These are phyloP conservation scores for Strix uralensis DNA, from an alignment of 2,113 vertebrate species.

Conservation along the genomic window DNA sequence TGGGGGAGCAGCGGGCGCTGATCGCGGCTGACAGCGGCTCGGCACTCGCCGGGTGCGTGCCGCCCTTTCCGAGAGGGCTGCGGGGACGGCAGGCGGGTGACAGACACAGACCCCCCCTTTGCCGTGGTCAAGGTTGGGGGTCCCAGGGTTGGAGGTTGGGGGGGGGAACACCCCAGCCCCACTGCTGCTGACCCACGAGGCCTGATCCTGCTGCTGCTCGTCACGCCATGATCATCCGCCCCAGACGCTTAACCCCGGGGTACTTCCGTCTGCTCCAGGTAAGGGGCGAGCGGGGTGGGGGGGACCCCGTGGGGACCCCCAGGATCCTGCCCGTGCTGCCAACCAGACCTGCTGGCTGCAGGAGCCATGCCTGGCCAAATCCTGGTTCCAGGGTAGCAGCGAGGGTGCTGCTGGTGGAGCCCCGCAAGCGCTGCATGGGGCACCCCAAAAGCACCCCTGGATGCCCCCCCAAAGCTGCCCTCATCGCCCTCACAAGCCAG, in stretches of 20 bases:
- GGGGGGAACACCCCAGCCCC: no score
- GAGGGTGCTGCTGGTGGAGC: not conserved
- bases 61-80: not conserved
- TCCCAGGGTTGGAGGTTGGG: no score
- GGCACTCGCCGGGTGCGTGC: not conserved
- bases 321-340: rapidly evolving
- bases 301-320: not conserved
- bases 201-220: not conserved
- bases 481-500: rapidly evolving
- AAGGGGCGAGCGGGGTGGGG: not conserved
- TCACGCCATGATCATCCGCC: slow-evolving; percentile 84
- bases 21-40: slow-evolving; percentile 74
- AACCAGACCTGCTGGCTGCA: rapidly evolving
- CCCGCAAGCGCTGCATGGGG: rapidly evolving
- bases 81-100: not conserved
- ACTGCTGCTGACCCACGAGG: not conserved
- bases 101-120: not conserved
- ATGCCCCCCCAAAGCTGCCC: not conserved
- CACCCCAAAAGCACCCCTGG: not conserved
- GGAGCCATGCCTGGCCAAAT: rapidly evolving
- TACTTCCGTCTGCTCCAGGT: slow-evolving; percentile 95
- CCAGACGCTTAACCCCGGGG: slow-evolving; percentile 89
- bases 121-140: not conserved
- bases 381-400: rapidly evolving
- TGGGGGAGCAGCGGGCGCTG: slow-evolving; percentile 67